Evolutionary conservation across 2,113 vertebrate genomes (phyloP), one percentile per base, ranked within the genome.

Genomic region (Indicator maculatus): DNA sequence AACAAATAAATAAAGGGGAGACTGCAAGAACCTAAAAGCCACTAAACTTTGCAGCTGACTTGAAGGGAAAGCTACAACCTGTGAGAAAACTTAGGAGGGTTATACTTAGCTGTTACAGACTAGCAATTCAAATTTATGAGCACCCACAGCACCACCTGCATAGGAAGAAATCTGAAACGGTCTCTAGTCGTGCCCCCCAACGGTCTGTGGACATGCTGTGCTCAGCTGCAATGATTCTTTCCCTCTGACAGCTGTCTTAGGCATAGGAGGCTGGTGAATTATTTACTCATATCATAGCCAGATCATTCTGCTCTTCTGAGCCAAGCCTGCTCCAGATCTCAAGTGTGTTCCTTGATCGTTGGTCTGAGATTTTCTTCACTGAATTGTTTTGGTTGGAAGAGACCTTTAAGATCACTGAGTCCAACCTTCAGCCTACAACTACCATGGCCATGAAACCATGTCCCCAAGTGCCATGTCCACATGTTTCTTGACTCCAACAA

Each of bases 41-140:
- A 55, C 24, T 8, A 31, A 67, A 67, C 28, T 58, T 6, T 83
- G 81, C 82, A 76, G 31, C 36, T 11, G 50, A 60, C 52, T 16
- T 16, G 30, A 33, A 30, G 44, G 71, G 71, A 45, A 76, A 45
- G 4, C 58, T 76, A 73, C 16, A 84, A 3, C 15, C 20, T 59
- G 45, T 19, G 90, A 85, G 52, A 27, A 90, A 33, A 61, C 58
- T 53, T 7, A 5, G 5, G 71, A 38, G 47, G 77, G 41, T 12
- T 67, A 39, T 8, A 30, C 41, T 47, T 39, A 44, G 19, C 45
- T 73, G 81, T 1, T 74, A 59, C 1, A 70, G 84, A 61, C 39
- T 7, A 67, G 82, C 69, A 93, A 64, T 56, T 88, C 87, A 89
- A 71, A 83, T 93, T 93, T 88, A 69, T 72, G 87, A 69, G 95